Percentiles rank a stretch among this genome's conserved stretches.
These are phyloP conservation scores for Sisor rabdophorus DNA, from an alignment of 2,113 vertebrate genomes.

Conservation along the genomic window DNA sequence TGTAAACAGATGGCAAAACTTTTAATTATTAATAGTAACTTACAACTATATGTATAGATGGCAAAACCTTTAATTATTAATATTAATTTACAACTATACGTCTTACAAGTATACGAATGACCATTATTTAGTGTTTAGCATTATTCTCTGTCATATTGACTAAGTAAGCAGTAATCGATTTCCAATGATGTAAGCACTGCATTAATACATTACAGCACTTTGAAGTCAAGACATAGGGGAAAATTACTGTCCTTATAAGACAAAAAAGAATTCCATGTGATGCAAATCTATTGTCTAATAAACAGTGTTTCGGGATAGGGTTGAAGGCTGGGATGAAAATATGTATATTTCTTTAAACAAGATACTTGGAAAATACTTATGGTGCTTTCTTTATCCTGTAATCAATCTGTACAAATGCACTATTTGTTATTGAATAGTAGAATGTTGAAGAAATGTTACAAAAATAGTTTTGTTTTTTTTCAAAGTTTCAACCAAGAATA, in stretches of 20 bases:
- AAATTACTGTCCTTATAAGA: slow-evolving; percentile 28
- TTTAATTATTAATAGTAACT: not conserved
- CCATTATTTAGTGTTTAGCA: slow-evolving; percentile 7
- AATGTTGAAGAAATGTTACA: slow-evolving; percentile 42
- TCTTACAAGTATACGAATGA: not conserved
- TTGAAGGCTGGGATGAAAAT: slow-evolving; percentile 34
- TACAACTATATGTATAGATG: not conserved
- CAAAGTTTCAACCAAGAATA: slow-evolving; percentile 57
- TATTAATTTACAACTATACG: not conserved
- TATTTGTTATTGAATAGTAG: not conserved
- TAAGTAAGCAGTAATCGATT: not conserved
- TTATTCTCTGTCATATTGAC: slow-evolving; percentile 26
- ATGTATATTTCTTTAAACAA: slow-evolving; percentile 38
- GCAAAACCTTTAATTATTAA: not conserved
- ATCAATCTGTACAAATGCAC: not conserved
- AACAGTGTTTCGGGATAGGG: slow-evolving; percentile 30
- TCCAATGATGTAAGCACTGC: not conserved
- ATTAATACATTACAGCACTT: not conserved
- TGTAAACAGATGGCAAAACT: too few species aligned
- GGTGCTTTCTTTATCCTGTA: not conserved
- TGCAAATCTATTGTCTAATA: slow-evolving; percentile 40
- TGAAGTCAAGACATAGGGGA: not conserved
- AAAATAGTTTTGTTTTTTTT: slow-evolving; percentile 20
- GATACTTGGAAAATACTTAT: slow-evolving; percentile 49
- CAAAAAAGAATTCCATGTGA: slow-evolving; percentile 37